phyloP scores from a whole-genome alignment of 2,797 vertebrate genomes.

The Sphaeramia orbicularis region DNA sequence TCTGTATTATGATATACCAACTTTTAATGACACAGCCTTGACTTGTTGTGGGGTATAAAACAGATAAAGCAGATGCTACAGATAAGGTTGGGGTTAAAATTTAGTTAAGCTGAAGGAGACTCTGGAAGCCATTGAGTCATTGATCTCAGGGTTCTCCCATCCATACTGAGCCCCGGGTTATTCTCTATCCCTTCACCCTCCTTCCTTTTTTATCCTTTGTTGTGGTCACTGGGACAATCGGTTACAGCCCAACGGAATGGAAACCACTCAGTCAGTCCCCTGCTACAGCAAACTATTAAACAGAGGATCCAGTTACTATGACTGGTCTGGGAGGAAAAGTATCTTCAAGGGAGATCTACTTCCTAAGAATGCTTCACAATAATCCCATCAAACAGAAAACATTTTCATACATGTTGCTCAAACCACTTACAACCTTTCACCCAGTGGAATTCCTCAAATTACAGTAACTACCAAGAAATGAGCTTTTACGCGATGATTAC shows the following conservation, averaged over 20 bases:
- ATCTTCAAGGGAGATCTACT: constrained; percentile 64
- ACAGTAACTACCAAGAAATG: constrained; percentile 44
- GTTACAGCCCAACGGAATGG: constrained; percentile 81
- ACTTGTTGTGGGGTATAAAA: constrained; percentile 49
- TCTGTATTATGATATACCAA: constrained; percentile 48
- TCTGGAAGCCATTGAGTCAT: constrained; percentile 76
- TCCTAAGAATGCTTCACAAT: constrained; percentile 42
- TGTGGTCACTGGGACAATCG: constrained; percentile 84
- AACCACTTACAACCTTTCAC: constrained; percentile 41
- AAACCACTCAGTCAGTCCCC: constrained; percentile 77
- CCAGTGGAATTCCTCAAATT: constrained; percentile 49
- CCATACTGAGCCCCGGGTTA: constrained; percentile 58
- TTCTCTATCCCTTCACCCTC: constrained; percentile 68
- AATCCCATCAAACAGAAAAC: constrained; percentile 50
- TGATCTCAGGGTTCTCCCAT: constrained; percentile 69
- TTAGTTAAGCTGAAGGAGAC: constrained; percentile 54
- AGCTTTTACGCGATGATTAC: constrained; percentile 39
- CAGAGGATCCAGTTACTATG: constrained; percentile 80
- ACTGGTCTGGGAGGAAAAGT: constrained; percentile 64
- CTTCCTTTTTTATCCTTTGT: constrained; percentile 76
- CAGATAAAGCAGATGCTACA: constrained; percentile 55
- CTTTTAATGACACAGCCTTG: constrained; percentile 44
- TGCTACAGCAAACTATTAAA: constrained; percentile 81
- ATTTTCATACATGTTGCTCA: constrained; percentile 46
- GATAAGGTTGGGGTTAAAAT: constrained; percentile 64